phyloP scores from a whole-genome alignment of 2,113 vertebrate genomes.

The Ranitomeya variabilis region DNA sequence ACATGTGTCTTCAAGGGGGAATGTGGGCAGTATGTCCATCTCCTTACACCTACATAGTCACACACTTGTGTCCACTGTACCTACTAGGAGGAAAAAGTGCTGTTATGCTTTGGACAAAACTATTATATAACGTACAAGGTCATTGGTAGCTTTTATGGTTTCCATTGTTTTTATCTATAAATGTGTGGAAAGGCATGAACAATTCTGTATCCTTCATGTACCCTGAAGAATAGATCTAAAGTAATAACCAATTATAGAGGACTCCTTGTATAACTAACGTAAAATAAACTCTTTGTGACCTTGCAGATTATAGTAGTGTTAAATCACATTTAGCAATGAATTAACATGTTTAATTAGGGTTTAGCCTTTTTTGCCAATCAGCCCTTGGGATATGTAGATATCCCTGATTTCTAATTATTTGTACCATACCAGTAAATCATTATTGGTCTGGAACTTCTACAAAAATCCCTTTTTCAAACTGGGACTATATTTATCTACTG shows the following conservation, averaged over 20 bases:
- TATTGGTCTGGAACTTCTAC: not conserved
- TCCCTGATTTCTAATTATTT: not conserved
- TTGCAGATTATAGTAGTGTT: slow-evolving; percentile 13
- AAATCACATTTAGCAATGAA: slow-evolving; percentile 2
- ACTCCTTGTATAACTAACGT: not conserved
- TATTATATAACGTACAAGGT: no score
- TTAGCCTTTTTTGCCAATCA: not conserved
- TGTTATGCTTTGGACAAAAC: no score
- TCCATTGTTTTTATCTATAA: not conserved
- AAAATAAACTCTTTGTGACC: slow-evolving; percentile 29
- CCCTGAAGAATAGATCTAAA: not conserved
- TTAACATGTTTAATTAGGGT: slow-evolving; percentile 33
- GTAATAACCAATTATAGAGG: not conserved
- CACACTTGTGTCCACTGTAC: no score
- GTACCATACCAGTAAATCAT: not conserved
- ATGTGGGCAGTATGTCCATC: no score
- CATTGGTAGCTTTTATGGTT: not conserved
- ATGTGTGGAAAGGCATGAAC: not conserved
- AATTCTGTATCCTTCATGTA: not conserved
- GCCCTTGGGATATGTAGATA: not conserved
- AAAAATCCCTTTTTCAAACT: not conserved
- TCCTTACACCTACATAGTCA: no score
- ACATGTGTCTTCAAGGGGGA: no score
- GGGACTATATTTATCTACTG: not conserved
- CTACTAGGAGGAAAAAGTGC: no score